These are phyloP conservation scores for Haplochromis burtoni DNA, from an alignment of 2,113 vertebrate genomes.

Conservation along the genomic window DNA sequence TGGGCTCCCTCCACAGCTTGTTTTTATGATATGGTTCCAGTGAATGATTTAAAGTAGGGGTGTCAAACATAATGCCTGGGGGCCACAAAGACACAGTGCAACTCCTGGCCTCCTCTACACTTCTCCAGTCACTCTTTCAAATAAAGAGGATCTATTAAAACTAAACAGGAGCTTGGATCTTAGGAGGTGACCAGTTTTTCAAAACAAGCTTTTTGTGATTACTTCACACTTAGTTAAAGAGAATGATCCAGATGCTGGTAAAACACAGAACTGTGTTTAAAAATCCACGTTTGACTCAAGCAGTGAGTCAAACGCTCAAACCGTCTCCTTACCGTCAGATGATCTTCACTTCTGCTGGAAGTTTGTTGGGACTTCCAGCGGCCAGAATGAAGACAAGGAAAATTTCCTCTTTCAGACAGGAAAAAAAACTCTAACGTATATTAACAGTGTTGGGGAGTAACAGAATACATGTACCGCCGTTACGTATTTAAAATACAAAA, in stretches of 20 bases:
- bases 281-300: neutral
- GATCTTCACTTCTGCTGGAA: neutral
- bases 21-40: neutral
- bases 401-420: neutral
- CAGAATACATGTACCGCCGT: fast-evolving
- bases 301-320: neutral
- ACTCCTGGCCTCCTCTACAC: neutral
- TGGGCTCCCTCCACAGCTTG: neutral
- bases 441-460: neutral
- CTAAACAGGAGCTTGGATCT: neutral
- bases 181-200: neutral
- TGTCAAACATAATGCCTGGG: neutral
- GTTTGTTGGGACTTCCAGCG: neutral
- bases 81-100: neutral
- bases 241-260: neutral
- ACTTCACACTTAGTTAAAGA: neutral
- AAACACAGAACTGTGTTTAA: neutral
- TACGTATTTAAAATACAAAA: neutral
- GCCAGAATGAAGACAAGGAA: neutral
- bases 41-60: neutral
- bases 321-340: neutral
- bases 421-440: neutral
- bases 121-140: neutral
- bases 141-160: neutral
- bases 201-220: neutral